Percentiles rank a stretch among this genome's conserved stretches.
Conservation (phyloP, 2,888 invertebrate genomes). For the Heliconius cydno region DNA sequence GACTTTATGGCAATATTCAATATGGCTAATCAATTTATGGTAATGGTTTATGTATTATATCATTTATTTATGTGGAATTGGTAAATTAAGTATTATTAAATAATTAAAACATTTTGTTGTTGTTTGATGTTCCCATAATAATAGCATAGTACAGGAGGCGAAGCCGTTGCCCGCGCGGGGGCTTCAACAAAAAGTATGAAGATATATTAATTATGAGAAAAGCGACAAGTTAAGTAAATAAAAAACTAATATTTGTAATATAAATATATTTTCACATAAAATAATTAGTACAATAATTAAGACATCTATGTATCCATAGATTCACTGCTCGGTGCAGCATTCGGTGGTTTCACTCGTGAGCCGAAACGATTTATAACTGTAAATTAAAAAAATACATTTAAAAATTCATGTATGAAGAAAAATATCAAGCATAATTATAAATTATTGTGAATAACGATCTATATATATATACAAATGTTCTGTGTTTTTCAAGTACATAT, state of each 20-base stretch:
- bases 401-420: too few species aligned
- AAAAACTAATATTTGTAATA: neutral
- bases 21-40: slow-evolving; percentile 42
- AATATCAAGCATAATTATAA: too few species aligned
- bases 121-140: too few species aligned
- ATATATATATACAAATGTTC: too few species aligned
- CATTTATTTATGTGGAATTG: neutral
- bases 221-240: neutral
- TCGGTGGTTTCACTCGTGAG: slow-evolving; percentile 60
- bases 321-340: slow-evolving; percentile 53
- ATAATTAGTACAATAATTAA: slow-evolving; percentile 4
- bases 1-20: slow-evolving; percentile 25
- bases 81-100: too few species aligned
- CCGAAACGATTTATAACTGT: slow-evolving; percentile 80
- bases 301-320: slow-evolving; percentile 63
- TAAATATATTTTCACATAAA: slow-evolving; percentile 6
- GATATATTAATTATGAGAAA: neutral
- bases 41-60: slow-evolving; percentile 42
- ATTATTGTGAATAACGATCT: too few species aligned
- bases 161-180: too few species aligned
- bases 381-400: slow-evolving; percentile 44
- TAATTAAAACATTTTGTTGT: too few species aligned
- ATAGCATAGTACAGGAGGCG: too few species aligned
- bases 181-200: too few species aligned
- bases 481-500: too few species aligned